Percentiles rank a stretch among this genome's conserved stretches.
phyloP scores from a whole-genome alignment of 2,888 invertebrate genomes.

The Scotopteryx bipunctaria region DNA sequence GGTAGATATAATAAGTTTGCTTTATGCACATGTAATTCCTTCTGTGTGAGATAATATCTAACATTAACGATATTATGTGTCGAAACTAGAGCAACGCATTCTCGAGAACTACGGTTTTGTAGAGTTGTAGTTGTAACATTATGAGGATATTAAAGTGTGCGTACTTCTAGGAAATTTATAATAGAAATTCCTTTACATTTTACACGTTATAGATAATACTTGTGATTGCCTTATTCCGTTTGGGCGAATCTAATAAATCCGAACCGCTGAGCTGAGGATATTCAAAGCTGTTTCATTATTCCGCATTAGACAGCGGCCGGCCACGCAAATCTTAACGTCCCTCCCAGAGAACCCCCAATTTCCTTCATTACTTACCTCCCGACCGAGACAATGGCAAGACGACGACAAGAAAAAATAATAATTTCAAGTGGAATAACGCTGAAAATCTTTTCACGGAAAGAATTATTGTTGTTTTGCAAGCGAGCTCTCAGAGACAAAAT shows the following conservation, averaged over 20 bases:
- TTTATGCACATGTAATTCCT: too few species aligned
- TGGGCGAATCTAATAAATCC: conserved; percentile 76
- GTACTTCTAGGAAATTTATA: neutral
- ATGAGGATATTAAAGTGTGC: neutral
- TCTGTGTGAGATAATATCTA: too few species aligned
- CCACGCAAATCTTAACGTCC: conserved; percentile 79
- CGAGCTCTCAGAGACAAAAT: conserved; percentile 81
- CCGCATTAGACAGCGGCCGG: conserved; percentile 76
- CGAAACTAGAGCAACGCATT: too few species aligned
- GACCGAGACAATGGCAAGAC: conserved; percentile 82
- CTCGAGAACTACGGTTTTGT: neutral
- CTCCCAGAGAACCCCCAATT: conserved; percentile 77
- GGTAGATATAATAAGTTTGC: too few species aligned
- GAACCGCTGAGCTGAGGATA: conserved; percentile 66
- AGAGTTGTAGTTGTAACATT: neutral
- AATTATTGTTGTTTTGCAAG: conserved; percentile 84
- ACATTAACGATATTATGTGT: too few species aligned
- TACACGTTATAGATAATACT: conserved; percentile 33
- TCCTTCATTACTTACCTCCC: conserved; percentile 83
- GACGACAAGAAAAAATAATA: conserved; percentile 81
- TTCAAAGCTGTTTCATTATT: conserved; percentile 80
- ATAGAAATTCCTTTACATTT: conserved; percentile 3
- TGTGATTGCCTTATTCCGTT: conserved; percentile 67
- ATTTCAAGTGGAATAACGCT: conserved; percentile 84
- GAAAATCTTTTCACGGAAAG: conserved; percentile 83